phyloP scores from a whole-genome alignment of 2,797 vertebrate genomes.

The Halcyon smyrnensis region DNA sequence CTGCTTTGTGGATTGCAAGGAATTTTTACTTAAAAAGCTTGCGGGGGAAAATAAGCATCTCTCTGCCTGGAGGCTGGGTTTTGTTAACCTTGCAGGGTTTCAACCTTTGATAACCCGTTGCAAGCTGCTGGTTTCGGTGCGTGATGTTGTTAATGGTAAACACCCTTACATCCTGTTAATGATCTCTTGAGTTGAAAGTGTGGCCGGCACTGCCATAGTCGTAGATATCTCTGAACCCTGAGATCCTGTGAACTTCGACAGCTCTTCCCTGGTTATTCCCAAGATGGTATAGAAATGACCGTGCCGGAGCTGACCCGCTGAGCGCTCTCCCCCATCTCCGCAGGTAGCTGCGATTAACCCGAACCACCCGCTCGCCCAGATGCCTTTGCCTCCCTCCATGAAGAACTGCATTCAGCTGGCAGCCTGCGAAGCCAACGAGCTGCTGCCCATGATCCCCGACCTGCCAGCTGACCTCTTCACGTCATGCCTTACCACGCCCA shows the following conservation, averaged over 20 bases:
- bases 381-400: constrained; percentile 97
- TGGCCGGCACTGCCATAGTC: not conserved
- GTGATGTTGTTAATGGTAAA: not conserved
- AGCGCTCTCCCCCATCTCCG: not conserved
- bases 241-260: not conserved
- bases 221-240: not conserved
- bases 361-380: constrained; percentile 95
- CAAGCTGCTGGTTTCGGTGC: not conserved
- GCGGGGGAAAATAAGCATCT: fast-evolving
- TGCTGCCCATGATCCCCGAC: constrained; percentile 97
- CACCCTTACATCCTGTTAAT: not conserved
- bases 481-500: constrained; percentile 97
- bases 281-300: not conserved
- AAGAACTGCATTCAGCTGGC: constrained; percentile 99
- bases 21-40: not conserved
- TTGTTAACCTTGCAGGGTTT: too few relatives aligned
- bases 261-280: not conserved
- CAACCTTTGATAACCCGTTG: not conserved
- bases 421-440: constrained; percentile 93
- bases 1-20: not conserved
- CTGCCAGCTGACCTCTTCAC: constrained; percentile 98
- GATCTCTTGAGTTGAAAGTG: fast-evolving
- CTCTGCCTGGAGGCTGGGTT: too few relatives aligned
- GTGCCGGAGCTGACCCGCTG: not conserved
- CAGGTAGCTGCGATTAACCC: constrained; percentile 98